Percentiles rank a stretch among this genome's conserved stretches.
phyloP scores from a whole-genome alignment of 2,888 invertebrate genomes.

The Phytoseiulus persimilis region DNA sequence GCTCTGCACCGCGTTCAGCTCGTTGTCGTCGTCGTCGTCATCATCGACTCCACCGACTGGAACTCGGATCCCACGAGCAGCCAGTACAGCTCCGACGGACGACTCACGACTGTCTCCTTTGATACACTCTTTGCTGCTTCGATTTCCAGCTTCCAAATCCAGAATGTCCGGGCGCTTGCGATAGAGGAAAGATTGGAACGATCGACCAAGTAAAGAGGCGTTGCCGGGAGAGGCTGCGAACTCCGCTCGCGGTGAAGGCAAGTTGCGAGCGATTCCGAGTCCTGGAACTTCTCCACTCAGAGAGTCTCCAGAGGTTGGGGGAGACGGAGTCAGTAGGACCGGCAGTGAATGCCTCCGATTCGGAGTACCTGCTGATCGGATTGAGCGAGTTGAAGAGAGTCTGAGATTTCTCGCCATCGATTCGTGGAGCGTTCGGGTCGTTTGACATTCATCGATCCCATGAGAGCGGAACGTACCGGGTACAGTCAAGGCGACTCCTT shows the following conservation, averaged over 20 bases:
- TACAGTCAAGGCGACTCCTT: not conserved
- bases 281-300: constrained; percentile 18
- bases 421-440: no score
- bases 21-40: not conserved
- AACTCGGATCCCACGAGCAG: not conserved
- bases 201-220: constrained; percentile 27
- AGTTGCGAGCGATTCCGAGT: not conserved
- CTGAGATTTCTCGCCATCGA: no score
- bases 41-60: not conserved
- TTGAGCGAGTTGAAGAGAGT: not conserved
- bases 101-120: not conserved
- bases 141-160: constrained; percentile 12
- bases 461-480: not conserved
- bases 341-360: constrained; percentile 25
- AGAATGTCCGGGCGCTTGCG: constrained; percentile 31
- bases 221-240: constrained; percentile 32
- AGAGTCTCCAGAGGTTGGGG: constrained; percentile 32
- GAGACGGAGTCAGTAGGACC: constrained; percentile 30
- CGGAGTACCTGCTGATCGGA: constrained; percentile 19
- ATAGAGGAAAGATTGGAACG: constrained; percentile 34
- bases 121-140: not conserved
- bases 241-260: constrained; percentile 14
- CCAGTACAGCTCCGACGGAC: not conserved
- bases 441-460: no score
- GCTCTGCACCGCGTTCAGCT: constrained; percentile 12